A percentile compares a stretch with the other conserved stretches of the same genome.
These are phyloP conservation scores for Myotis davidii DNA, from an alignment of 2,113 vertebrate species.

Conservation along the genomic window DNA sequence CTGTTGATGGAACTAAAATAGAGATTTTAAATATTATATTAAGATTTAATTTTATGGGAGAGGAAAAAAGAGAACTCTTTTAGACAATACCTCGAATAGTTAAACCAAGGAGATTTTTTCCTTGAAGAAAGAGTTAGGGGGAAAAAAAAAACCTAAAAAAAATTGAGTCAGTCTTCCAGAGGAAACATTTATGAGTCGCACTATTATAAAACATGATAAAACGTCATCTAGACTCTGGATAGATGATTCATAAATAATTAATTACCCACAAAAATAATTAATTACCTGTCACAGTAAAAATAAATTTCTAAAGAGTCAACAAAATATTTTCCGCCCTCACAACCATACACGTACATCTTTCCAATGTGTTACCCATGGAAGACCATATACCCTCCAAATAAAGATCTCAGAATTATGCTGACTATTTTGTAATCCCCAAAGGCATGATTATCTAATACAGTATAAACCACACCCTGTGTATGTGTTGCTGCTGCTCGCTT, in stretches of 20 bases:
- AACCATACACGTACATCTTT: neutral
- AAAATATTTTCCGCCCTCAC: neutral
- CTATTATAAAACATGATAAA: slow-evolving; percentile 28
- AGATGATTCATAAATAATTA: neutral
- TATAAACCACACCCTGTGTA: slow-evolving; percentile 53
- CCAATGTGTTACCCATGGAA: neutral
- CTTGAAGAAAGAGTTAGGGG: neutral
- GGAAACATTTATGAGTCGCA: neutral
- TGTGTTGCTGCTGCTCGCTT: neutral
- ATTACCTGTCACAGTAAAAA: neutral
- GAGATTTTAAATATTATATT: neutral
- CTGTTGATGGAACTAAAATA: neutral
- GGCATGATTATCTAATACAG: slow-evolving; percentile 29
- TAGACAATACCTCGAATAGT: neutral
- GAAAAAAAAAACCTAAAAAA: neutral
- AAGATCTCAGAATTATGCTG: slow-evolving; percentile 48
- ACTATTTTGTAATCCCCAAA: neutral
- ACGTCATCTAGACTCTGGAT: neutral
- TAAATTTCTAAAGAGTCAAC: neutral
- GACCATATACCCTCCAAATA: neutral
- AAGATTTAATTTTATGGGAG: neutral
- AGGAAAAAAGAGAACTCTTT: neutral
- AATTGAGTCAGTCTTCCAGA: neutral
- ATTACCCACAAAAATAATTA: neutral
- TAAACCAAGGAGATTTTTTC: neutral